These are phyloP conservation scores for Thunnus maccoyii DNA, from an alignment of 2,113 vertebrate genomes.

Conservation along the genomic window DNA sequence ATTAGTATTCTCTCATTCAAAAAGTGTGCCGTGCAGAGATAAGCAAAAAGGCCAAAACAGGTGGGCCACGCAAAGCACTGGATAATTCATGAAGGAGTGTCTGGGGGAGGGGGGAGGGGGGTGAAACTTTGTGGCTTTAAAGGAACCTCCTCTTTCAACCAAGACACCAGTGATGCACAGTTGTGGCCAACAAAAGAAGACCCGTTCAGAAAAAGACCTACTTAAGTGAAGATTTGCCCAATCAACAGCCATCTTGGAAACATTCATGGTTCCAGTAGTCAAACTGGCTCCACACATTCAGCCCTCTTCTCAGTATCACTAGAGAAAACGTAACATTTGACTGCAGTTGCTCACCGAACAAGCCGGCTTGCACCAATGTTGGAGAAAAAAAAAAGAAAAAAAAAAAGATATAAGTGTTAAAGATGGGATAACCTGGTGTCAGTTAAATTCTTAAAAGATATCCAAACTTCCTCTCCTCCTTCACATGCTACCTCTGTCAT, in stretches of 20 bases:
- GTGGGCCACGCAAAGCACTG: conserved; percentile 27
- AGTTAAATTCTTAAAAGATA: conserved; percentile 31
- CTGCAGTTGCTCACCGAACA: conserved; percentile 30
- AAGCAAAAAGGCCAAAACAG: conserved; percentile 57
- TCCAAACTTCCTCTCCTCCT: conserved; percentile 18
- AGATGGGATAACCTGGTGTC: conserved; percentile 31
- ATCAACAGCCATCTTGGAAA: conserved; percentile 44
- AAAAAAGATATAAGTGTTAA: conserved; percentile 11
- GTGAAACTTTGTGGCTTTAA: conserved; percentile 1
- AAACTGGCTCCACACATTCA: conserved; percentile 54
- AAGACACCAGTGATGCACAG: conserved; percentile 6
- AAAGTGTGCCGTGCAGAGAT: conserved; percentile 72
- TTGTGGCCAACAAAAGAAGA: background rate
- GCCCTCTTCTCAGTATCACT: conserved; percentile 8
- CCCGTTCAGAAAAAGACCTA: background rate
- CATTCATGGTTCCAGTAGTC: conserved; percentile 54
- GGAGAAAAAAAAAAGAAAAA: background rate
- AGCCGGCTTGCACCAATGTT: conserved; percentile 1
- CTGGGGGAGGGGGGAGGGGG: background rate
- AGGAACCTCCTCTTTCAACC: conserved; percentile 19
- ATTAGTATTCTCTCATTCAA: conserved; percentile 45
- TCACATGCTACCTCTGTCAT: conserved; percentile 11
- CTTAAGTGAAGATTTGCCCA: conserved; percentile 14
- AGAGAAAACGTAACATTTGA: background rate
- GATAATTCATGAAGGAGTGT: conserved; percentile 30